phyloP scores from a whole-genome alignment of 2,797 vertebrate genomes.

The Glossophaga mutica region DNA sequence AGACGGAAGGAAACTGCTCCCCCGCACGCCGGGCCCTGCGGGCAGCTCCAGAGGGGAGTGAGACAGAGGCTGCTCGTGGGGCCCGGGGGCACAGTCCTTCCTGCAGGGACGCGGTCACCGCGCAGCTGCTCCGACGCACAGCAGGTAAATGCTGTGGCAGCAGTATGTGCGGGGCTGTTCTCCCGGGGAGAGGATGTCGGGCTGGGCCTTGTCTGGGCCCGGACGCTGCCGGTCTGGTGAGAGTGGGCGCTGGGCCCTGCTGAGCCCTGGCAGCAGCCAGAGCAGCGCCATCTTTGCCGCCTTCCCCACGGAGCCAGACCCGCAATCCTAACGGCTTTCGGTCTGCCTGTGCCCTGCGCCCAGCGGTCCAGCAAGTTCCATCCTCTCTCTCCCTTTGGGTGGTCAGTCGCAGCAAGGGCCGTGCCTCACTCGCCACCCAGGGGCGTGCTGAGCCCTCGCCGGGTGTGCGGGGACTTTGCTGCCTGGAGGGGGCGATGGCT shows the following conservation, averaged over 20 bases:
- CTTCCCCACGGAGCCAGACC: accelerated
- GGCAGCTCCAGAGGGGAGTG: not conserved
- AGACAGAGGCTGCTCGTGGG: not conserved
- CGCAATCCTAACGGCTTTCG: accelerated
- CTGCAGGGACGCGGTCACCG: too few relatives aligned
- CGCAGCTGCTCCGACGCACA: accelerated
- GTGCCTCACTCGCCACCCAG: accelerated
- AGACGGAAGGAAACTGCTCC: not conserved
- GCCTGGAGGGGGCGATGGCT: accelerated
- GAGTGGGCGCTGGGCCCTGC: not conserved
- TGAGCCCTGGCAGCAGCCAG: accelerated
- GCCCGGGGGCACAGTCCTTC: not conserved
- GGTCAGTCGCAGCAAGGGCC: accelerated
- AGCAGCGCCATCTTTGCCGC: accelerated
- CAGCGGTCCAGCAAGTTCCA: accelerated
- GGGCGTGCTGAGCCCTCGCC: not conserved
- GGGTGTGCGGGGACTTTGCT: accelerated
- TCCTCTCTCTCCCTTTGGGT: accelerated
- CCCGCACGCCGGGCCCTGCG: accelerated
- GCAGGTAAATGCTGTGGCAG: accelerated
- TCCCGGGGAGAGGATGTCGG: not conserved
- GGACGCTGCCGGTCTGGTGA: accelerated
- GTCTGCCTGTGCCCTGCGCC: too few relatives aligned
- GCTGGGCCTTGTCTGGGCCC: accelerated
- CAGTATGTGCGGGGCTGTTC: not conserved